Conservation (phyloP, 2,113 vertebrate genomes). For the Myocastor coypus region DNA sequence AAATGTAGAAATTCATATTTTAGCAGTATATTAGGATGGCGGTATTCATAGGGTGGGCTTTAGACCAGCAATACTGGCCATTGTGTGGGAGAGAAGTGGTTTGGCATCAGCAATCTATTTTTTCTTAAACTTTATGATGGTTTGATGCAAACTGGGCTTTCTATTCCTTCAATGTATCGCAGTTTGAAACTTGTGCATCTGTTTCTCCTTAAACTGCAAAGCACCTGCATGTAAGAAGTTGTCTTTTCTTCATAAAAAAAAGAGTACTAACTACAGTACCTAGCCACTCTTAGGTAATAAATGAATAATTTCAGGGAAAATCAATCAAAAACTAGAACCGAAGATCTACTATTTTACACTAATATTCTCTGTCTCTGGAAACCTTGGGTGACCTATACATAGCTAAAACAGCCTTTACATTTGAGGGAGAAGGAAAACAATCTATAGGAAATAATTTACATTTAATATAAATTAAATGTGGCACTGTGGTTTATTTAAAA, state of each 20-base stretch:
- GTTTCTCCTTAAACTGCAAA: not conserved
- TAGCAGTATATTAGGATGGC: not conserved
- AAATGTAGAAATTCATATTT: not conserved
- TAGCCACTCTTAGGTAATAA: not conserved
- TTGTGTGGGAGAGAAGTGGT: not conserved
- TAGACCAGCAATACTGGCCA: too few species aligned
- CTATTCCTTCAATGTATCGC: not conserved
- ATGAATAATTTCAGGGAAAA: not conserved
- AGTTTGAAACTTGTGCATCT: not conserved
- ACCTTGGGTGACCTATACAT: not conserved
- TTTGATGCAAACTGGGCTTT: not conserved
- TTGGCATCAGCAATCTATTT: not conserved
- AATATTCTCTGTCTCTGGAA: not conserved
- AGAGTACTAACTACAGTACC: not conserved
- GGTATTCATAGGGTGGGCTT: not conserved
- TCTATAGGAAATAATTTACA: not conserved
- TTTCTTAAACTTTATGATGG: not conserved
- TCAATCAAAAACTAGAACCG: not conserved
- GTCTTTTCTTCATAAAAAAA: not conserved
- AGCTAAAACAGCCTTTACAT: not conserved
- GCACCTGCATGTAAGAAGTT: not conserved
- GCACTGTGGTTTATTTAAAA: not conserved
- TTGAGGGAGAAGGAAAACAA: not conserved
- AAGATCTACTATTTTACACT: not conserved
- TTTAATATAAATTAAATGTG: not conserved